Conservation (phyloP, 2,797 vertebrate species). For the Avahi laniger region DNA sequence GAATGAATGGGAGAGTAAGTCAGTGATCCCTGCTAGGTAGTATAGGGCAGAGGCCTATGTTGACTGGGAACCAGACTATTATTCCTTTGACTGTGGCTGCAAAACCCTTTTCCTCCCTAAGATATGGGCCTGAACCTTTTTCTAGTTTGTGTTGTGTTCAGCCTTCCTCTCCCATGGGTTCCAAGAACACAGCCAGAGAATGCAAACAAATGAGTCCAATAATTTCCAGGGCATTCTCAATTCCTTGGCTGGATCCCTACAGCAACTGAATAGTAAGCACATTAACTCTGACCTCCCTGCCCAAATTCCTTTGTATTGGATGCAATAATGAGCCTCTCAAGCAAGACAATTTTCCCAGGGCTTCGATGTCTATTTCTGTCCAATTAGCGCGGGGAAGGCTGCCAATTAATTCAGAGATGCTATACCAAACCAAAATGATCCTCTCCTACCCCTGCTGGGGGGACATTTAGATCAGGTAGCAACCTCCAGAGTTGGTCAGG, state of each 20-base stretch:
- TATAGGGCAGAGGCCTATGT: not conserved
- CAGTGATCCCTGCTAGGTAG: not conserved
- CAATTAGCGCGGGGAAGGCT: slow-evolving; percentile 24
- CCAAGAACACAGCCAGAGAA: slow-evolving; percentile 49
- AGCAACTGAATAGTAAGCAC: slow-evolving; percentile 73
- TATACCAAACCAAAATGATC: not conserved
- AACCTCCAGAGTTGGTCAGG: not conserved
- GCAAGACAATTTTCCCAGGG: slow-evolving; percentile 52
- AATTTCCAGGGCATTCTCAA: slow-evolving; percentile 73
- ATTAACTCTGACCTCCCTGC: slow-evolving; percentile 67
- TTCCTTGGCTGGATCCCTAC: slow-evolving; percentile 78
- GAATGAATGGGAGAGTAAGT: not conserved
- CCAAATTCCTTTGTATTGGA: slow-evolving; percentile 49
- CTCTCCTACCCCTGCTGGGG: not conserved
- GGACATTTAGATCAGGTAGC: not conserved
- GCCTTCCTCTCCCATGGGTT: not conserved
- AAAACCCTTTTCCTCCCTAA: slow-evolving; percentile 1
- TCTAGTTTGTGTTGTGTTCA: slow-evolving; percentile 38
- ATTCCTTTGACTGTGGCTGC: not conserved
- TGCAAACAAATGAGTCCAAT: slow-evolving; percentile 60
- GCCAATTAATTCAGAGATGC: slow-evolving; percentile 15
- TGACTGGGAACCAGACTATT: not conserved
- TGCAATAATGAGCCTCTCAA: slow-evolving; percentile 38
- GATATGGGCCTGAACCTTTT: not conserved
- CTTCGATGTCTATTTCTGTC: slow-evolving; percentile 1